Evolutionary conservation across 2,888 invertebrate species (phyloP).

Genomic region (Endomychus coccineus): DNA sequence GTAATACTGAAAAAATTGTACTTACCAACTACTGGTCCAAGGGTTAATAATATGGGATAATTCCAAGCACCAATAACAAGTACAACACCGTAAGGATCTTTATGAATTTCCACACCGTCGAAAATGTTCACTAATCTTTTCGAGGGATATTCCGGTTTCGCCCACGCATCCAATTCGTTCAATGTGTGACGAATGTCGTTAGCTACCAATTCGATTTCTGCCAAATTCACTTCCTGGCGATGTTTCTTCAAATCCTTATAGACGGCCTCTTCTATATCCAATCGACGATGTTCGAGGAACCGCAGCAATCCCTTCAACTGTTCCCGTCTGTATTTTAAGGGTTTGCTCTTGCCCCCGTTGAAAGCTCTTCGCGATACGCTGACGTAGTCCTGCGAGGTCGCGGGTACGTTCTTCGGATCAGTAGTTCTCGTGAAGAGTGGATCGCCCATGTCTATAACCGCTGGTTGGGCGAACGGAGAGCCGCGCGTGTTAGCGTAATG

Average conservation of each 20-base stretch:
- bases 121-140: constrained; percentile 64
- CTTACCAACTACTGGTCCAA: constrained; percentile 69
- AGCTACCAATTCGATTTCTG: constrained; percentile 70
- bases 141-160: constrained; percentile 61
- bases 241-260: constrained; percentile 72
- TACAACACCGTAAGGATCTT: constrained; percentile 90
- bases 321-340: constrained; percentile 69
- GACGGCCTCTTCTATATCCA: constrained; percentile 66
- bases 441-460: constrained; percentile 11
- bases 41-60: constrained; percentile 80
- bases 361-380: constrained; percentile 67
- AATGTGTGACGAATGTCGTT: constrained; percentile 70
- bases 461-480: background rate
- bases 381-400: constrained; percentile 33
- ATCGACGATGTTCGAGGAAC: constrained; percentile 74
- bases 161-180: constrained; percentile 70
- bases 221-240: constrained; percentile 69
- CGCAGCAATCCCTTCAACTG: constrained; percentile 69
- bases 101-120: constrained; percentile 65
- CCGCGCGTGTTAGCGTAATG: constrained; percentile 7
- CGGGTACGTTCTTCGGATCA: background rate
- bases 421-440: constrained; percentile 9
- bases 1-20: constrained; percentile 10
- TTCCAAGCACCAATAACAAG: constrained; percentile 94
- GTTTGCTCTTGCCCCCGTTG: constrained; percentile 71